phyloP scores from a whole-genome alignment of 2,113 vertebrate species.

The Amphiprion percula region DNA sequence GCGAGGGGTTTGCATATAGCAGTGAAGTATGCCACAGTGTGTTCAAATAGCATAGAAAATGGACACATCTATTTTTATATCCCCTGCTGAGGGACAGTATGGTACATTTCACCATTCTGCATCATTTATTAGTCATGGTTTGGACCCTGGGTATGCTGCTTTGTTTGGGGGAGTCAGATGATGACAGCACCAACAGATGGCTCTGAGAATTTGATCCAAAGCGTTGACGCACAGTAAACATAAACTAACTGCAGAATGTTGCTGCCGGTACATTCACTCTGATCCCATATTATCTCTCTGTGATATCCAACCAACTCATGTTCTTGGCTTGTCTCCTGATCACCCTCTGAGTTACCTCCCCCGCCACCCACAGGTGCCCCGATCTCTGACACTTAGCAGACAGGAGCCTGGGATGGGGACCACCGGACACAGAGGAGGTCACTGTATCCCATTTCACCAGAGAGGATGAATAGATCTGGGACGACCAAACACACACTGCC shows the following conservation, averaged over 20 bases:
- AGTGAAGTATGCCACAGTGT: conserved; percentile 40
- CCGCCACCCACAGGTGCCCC: conserved; percentile 32
- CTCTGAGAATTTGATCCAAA: conserved; percentile 21
- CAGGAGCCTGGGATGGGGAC: conserved; percentile 69
- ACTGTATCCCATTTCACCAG: conserved; percentile 74
- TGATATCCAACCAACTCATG: conserved; percentile 27
- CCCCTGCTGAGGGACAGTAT: conserved; percentile 12
- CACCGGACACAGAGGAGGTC: conserved; percentile 76
- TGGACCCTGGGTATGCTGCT: conserved; percentile 27
- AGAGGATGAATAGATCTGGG: conserved; percentile 74
- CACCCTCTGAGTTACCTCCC: conserved; percentile 40
- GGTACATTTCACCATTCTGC: conserved; percentile 24
- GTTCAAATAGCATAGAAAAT: conserved; percentile 40
- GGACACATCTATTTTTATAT: conserved; percentile 14
- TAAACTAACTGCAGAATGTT: conserved; percentile 34
- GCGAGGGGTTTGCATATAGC: conserved; percentile 25
- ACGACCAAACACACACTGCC: conserved; percentile 63
- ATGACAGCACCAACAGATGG: conserved; percentile 55
- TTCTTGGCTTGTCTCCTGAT: conserved; percentile 45
- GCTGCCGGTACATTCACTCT: conserved; percentile 40
- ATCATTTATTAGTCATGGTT: conserved; percentile 42
- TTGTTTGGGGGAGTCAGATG: conserved; percentile 23
- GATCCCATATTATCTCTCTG: conserved; percentile 45
- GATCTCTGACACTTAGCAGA: conserved; percentile 76
- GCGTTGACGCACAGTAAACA: conserved; percentile 24